A percentile compares a stretch with the other conserved stretches of the same genome.
Evolutionary conservation across 2,888 invertebrate species (phyloP).

Genomic region (Phytoseiulus persimilis): DNA sequence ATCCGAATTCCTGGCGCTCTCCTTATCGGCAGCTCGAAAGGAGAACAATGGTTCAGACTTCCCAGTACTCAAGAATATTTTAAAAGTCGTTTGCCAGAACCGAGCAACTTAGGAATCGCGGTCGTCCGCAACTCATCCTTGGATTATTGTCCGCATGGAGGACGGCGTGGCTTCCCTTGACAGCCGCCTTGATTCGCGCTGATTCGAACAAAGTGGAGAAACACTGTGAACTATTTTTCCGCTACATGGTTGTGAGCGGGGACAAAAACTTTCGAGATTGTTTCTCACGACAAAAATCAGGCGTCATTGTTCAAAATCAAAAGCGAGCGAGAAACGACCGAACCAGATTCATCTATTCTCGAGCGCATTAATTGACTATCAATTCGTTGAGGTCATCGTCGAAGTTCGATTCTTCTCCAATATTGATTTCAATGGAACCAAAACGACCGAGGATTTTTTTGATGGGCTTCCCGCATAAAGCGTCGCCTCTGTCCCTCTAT

Average conservation of each 20-base stretch:
- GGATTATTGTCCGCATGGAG: too few species aligned
- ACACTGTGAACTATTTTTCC: neutral
- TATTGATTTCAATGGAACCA: neutral
- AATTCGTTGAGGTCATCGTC: neutral
- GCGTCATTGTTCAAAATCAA: neutral
- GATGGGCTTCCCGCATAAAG: neutral
- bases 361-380: neutral
- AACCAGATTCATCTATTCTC: neutral
- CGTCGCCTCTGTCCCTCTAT: neutral
- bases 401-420: neutral
- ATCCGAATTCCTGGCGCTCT: too few species aligned
- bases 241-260: neutral
- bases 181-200: too few species aligned
- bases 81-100: too few species aligned
- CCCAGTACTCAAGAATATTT: too few species aligned
- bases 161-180: too few species aligned
- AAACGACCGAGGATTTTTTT: neutral
- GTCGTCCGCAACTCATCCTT: too few species aligned
- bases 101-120: too few species aligned
- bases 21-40: too few species aligned
- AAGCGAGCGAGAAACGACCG: neutral
- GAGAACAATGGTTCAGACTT: too few species aligned
- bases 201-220: neutral
- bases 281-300: neutral
- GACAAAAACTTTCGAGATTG: neutral